Conservation (phyloP, 2,888 invertebrate species). For the Toxonevra muliebris region DNA sequence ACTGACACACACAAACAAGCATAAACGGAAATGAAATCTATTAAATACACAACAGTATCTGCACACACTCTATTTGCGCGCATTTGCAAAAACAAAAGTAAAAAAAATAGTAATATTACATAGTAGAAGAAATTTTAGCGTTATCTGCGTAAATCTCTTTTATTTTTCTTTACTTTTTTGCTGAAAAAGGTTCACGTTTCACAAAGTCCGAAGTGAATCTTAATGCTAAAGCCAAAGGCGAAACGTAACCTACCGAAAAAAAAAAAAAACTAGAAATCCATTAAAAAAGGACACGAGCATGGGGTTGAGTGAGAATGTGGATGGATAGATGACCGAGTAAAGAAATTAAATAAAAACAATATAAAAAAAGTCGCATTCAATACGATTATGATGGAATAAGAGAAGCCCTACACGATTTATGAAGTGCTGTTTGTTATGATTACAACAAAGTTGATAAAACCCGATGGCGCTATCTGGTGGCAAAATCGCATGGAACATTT, state of each 20-base stretch:
- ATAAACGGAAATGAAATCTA: constrained; percentile 27
- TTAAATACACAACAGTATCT: background rate
- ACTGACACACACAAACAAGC: background rate
- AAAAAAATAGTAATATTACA: too few relatives aligned
- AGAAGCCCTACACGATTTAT: too few relatives aligned
- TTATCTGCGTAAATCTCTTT: background rate
- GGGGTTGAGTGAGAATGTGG: background rate
- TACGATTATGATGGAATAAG: too few relatives aligned
- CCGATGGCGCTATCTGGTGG: too few relatives aligned
- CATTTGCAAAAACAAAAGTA: too few relatives aligned
- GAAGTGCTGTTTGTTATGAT: too few relatives aligned
- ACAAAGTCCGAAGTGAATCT: background rate
- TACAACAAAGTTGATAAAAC: too few relatives aligned
- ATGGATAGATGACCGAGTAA: constrained; percentile 2
- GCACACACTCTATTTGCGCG: too few relatives aligned
- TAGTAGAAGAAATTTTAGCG: background rate
- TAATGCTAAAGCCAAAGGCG: constrained; percentile 19
- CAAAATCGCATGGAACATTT: too few relatives aligned
- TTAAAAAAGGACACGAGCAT: constrained; percentile 23
- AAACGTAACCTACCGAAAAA: constrained; percentile 11
- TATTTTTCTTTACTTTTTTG: background rate
- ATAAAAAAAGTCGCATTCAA: too few relatives aligned
- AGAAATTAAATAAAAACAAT: background rate
- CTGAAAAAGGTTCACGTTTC: background rate
- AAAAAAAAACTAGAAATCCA: constrained; percentile 30